Evolutionary conservation across 2,797 vertebrate species (phyloP).

Genomic region (Oceanodroma leucorhoa): DNA sequence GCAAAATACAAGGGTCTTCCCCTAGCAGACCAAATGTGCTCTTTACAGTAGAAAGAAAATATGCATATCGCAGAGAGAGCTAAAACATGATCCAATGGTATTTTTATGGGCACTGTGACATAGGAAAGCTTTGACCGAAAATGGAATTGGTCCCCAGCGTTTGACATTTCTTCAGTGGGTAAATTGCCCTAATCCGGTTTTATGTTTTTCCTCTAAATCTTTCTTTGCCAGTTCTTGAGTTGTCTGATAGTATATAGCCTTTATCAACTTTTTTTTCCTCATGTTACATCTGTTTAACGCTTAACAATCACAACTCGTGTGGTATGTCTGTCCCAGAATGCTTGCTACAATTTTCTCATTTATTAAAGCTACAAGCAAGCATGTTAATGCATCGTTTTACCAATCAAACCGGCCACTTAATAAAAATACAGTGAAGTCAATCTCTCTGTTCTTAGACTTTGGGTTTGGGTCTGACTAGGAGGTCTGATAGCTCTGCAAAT

Average conservation of each 20-base stretch:
- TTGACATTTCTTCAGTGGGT: not conserved
- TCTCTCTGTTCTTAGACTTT: not conserved
- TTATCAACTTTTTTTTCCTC: not conserved
- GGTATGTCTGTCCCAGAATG: not conserved
- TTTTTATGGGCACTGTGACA: not conserved
- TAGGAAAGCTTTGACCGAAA: not conserved
- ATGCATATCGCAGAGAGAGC: accelerated
- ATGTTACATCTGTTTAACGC: not conserved
- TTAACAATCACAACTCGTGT: not conserved
- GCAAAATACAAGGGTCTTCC: not conserved
- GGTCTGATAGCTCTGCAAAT: not conserved
- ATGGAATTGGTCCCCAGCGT: not conserved
- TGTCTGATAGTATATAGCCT: not conserved
- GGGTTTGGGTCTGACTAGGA: not conserved
- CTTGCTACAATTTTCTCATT: not conserved
- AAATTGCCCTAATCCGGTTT: not conserved
- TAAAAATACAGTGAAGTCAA: not conserved
- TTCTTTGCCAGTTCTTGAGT: not conserved
- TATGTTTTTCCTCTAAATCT: not conserved
- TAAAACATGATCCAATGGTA: not conserved
- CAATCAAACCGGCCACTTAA: not conserved
- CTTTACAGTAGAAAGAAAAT: not conserved
- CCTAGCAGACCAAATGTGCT: not conserved
- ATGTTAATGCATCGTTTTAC: not conserved
- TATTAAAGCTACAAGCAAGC: not conserved